Base-by-base conservation (phyloP, 2,797 vertebrate genomes). In the Diglossa cyanea region DNA sequence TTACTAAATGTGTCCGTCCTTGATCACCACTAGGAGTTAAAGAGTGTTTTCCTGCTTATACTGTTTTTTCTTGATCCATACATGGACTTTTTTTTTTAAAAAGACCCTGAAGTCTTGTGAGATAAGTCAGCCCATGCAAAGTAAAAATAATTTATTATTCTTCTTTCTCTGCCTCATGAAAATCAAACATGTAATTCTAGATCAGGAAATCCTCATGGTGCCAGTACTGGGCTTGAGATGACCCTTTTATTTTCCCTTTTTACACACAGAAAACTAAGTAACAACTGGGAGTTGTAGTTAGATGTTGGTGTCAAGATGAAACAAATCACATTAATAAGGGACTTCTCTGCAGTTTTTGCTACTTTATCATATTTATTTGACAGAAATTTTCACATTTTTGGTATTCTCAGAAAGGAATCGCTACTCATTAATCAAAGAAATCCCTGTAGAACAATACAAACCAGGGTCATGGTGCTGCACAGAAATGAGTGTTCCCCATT, bases 51-150 rank as follows among this genome's bases (percentile, higher is more conserved):
- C 14, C n/a, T 71, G 13, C 6, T 82, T 57, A 11, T 45, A 39
- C 48, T 65, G n/a, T 25, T 94, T 95, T 88, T 20, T 92, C 95
- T 88, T 93, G 82, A 95, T 93, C 47, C 35, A 58, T 7, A 72
- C 24, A 83, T 79, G 10, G 45, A 25, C 19, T 31, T 61, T 6
- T 61, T 66, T 7, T 4, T 11, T 40, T 7, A 7, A 10, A 42
- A 26, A 17, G 17, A 24, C 28, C 35, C 11, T 13, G 1, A 86
- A 39, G 44, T 42, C 54, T 10, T 83, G 7, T 45, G 85, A 89
- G 75, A 60, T 66, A 68, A 88, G 47, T 89, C 93, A 73, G 11
- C 25, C 19, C 47, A 37, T 33, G 55, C 8, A 55, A 68, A 70
- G 25, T 81, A 67, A 53, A 83, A 91, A n/a, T 37, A 80, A 47